Percentiles rank a stretch among this genome's conserved stretches.
phyloP scores from a whole-genome alignment of 1,140 invertebrate genomes.

The Hyles euphorbiae region DNA sequence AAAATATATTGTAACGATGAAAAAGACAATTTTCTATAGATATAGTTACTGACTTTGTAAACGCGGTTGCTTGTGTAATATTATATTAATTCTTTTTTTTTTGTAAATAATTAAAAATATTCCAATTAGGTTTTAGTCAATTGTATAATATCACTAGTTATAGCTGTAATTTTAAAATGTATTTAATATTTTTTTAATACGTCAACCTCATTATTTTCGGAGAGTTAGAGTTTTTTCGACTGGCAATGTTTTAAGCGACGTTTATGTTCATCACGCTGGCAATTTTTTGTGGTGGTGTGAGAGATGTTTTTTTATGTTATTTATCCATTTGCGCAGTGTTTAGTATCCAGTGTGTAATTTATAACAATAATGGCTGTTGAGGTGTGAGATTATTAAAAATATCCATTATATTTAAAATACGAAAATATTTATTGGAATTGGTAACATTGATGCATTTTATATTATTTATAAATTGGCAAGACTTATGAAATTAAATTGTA shows the following conservation, averaged over 20 bases:
- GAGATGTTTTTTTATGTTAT: too few relatives aligned
- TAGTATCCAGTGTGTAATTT: too few relatives aligned
- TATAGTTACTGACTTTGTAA: slow-evolving; percentile 16
- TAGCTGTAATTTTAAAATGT: slow-evolving; percentile 45
- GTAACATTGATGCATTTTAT: too few relatives aligned
- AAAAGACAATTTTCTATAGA: slow-evolving; percentile 45
- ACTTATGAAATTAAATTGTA: too few relatives aligned
- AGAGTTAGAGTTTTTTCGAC: slow-evolving; percentile 9
- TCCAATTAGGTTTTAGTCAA: slow-evolving; percentile 60
- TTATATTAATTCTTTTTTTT: slow-evolving; percentile 28
- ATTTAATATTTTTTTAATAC: slow-evolving; percentile 27
- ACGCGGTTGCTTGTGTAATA: slow-evolving; percentile 14
- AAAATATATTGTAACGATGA: slow-evolving; percentile 11
- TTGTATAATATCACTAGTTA: slow-evolving; percentile 58
- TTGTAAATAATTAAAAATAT: slow-evolving; percentile 64
- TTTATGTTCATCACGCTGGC: too few relatives aligned
- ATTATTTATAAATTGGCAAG: too few relatives aligned
- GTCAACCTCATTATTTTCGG: slow-evolving; percentile 6
- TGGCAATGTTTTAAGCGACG: neutral
- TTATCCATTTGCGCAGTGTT: too few relatives aligned
- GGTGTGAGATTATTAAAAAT: too few relatives aligned
- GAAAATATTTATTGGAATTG: too few relatives aligned
- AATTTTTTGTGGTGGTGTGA: too few relatives aligned
- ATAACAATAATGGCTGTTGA: too few relatives aligned
- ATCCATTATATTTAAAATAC: too few relatives aligned